Base-by-base conservation (phyloP, 2,797 vertebrate species). In the Heliangelus exortis region DNA sequence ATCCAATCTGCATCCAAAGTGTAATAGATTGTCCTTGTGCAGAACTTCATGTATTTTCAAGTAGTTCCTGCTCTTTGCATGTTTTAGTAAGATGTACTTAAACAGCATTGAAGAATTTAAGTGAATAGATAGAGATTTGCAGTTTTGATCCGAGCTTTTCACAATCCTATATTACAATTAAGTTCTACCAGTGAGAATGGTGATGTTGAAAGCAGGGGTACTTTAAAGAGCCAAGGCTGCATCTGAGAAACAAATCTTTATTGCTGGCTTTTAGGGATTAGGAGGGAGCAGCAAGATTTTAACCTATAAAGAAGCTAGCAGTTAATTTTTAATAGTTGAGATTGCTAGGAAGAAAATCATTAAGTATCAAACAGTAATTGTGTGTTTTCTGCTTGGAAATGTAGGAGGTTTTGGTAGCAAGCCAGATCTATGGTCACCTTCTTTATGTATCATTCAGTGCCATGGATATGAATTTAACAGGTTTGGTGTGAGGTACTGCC, bases 341-440 rank as follows among this genome's bases (percentile, higher is more conserved):
- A 54, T 43, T 12, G 9, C 51, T 50, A 36, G 33, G 48, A 67
- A 82, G n/a, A 48, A 84, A 81, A 86, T 71, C 6, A 66, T 28
- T 68, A 43, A 61, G 20, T 8, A 20, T 58, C 33, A 72, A 65
- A 55, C 19, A 45, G 26, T 33, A 45, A 69, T 78, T 31, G 28
- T 59, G 57, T 48, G n/a, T 80, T 79, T 61, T 33, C 36, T 84
- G 33, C 51, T 47, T 36, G 68, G 36, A 80, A 85, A 89, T 48
- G 93, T 36, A 87, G 34, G 84, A 86, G 94, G 90, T 97, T 95
- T 94, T 72, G 66, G 79, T 63, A 90, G 72, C 7, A 69, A 92
- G 81, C 12, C 53, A 81, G 47, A 73, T 48, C 29, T 83, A 15
- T 53, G 39, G 23, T 59, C 77, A 80, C 29, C 3, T 55, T 59